Evolutionary conservation across 1,140 invertebrate genomes (phyloP).

Genomic region (Phocides pigmalion): DNA sequence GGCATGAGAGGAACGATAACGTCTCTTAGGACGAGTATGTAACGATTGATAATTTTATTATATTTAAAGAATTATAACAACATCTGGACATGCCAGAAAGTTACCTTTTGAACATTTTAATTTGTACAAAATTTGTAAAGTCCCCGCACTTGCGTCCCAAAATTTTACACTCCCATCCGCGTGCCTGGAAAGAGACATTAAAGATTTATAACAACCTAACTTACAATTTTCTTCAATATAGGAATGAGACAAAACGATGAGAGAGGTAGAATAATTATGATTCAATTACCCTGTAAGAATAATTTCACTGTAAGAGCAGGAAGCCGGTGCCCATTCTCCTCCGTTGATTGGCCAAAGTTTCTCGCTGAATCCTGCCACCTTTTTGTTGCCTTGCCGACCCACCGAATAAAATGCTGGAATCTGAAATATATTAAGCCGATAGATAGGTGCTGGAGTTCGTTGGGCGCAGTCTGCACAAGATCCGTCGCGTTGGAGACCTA

Average conservation of each 20-base stretch:
- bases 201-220: neutral
- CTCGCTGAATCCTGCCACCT: conserved; percentile 94
- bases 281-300: conserved; percentile 94
- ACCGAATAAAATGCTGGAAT: conserved; percentile 95
- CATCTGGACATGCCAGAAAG: too few species aligned
- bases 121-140: conserved; percentile 96
- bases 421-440: too few species aligned
- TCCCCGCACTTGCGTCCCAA: conserved; percentile 98
- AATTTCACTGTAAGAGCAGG: conserved; percentile 98
- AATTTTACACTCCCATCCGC: conserved; percentile 98
- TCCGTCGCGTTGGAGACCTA: too few species aligned
- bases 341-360: conserved; percentile 97
- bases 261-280: neutral
- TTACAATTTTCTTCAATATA: neutral
- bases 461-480: too few species aligned
- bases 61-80: too few species aligned
- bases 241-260: neutral
- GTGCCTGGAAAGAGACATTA: conserved; percentile 87
- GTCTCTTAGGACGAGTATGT: too few species aligned
- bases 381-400: conserved; percentile 87
- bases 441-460: too few species aligned
- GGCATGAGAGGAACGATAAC: too few species aligned
- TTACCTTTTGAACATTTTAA: conserved; percentile 95
- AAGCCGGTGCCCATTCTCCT: conserved; percentile 96
- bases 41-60: too few species aligned